Conservation (phyloP, 2,888 invertebrate species). For the Nephrotoma appendiculata region DNA sequence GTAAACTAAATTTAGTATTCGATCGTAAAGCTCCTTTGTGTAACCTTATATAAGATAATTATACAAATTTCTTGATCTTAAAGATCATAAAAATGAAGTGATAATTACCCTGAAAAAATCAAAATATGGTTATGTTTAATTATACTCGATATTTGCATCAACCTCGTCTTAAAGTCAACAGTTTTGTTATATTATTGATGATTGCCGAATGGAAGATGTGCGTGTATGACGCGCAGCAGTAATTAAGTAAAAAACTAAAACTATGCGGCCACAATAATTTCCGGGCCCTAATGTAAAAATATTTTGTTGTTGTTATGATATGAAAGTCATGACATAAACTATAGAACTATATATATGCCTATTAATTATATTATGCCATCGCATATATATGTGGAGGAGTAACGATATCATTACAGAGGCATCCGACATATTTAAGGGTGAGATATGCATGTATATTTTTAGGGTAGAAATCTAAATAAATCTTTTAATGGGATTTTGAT, state of each 20-base stretch:
- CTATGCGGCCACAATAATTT: neutral
- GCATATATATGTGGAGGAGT: neutral
- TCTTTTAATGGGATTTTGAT: neutral
- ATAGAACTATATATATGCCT: neutral
- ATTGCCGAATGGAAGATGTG: too few relatives aligned
- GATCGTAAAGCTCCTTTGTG: too few relatives aligned
- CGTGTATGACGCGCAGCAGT: neutral
- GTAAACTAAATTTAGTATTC: too few relatives aligned
- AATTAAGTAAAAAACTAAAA: neutral
- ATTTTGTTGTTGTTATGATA: neutral
- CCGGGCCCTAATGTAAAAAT: neutral
- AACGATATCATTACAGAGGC: neutral
- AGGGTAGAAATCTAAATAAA: neutral
- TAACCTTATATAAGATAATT: too few relatives aligned
- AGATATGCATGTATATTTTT: neutral
- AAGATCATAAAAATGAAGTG: neutral
- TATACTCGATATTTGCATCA: too few relatives aligned
- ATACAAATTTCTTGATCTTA: neutral
- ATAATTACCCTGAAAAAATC: neutral
- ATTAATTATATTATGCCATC: neutral
- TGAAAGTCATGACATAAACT: neutral
- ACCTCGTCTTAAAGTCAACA: too few relatives aligned
- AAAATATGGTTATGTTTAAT: too few relatives aligned
- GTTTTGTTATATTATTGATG: too few relatives aligned
- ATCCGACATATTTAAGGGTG: neutral